These are phyloP conservation scores for Lottia gigantea DNA, from an alignment of 2,888 invertebrate genomes.

Conservation along the genomic window DNA sequence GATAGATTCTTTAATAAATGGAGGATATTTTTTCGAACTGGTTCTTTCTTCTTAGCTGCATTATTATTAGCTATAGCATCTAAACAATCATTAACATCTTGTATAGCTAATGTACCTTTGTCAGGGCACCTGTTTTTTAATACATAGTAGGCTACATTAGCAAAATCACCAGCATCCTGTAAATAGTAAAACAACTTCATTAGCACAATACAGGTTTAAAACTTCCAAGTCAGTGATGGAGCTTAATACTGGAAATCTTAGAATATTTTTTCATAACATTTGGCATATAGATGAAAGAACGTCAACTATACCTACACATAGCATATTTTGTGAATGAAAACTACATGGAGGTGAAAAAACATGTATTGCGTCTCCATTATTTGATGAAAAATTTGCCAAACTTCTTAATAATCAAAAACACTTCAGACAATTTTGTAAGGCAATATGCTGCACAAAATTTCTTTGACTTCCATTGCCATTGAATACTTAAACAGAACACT, in stretches of 20 bases:
- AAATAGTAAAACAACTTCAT: constrained; percentile 1
- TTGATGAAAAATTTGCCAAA: too few relatives aligned
- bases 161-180: constrained; percentile 79
- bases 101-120: constrained; percentile 74
- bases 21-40: constrained; percentile 74
- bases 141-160: constrained; percentile 80
- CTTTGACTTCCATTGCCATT: too few relatives aligned
- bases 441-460: too few relatives aligned
- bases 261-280: not conserved
- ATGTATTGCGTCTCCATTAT: too few relatives aligned
- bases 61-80: constrained; percentile 80
- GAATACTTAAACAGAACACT: constrained; percentile 15
- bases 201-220: too few relatives aligned
- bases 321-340: too few relatives aligned
- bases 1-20: constrained; percentile 77
- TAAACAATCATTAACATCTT: constrained; percentile 80
- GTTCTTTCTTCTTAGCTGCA: constrained; percentile 70
- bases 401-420: too few relatives aligned
- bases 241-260: not conserved
- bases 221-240: not conserved
- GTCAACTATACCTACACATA: too few relatives aligned
- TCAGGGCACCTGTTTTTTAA: constrained; percentile 72
- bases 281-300: too few relatives aligned
- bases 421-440: too few relatives aligned
- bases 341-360: too few relatives aligned